Conservation (phyloP, 92 coral and sea anemone species). For the Ricordea florida region DNA sequence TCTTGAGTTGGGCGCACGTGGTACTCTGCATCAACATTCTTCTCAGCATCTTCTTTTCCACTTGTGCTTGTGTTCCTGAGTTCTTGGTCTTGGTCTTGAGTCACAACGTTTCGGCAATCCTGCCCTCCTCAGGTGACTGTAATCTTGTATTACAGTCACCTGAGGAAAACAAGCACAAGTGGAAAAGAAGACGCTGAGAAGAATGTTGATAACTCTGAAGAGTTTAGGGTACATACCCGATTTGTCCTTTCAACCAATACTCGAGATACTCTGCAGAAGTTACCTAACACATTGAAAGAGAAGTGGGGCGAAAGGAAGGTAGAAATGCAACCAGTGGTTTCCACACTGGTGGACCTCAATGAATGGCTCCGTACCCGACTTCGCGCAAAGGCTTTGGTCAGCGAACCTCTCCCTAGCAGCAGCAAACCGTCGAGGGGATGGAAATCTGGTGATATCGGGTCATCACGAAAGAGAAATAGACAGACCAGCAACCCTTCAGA, state of each 20-base stretch:
- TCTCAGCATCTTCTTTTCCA: too few relatives aligned
- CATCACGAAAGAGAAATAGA: not conserved
- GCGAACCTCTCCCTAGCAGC: not conserved
- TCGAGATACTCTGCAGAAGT: constrained; percentile 38
- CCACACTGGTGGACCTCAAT: constrained; percentile 39
- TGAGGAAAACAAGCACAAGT: too few relatives aligned
- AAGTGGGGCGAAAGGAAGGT: constrained; percentile 59
- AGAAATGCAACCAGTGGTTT: constrained; percentile 5
- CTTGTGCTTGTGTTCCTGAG: too few relatives aligned
- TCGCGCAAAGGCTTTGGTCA: constrained; percentile 13
- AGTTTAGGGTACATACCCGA: constrained; percentile 31
- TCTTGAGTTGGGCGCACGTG: too few relatives aligned
- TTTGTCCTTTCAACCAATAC: constrained; percentile 43
- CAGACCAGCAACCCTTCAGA: not conserved
- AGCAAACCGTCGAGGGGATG: not conserved
- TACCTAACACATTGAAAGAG: constrained; percentile 27
- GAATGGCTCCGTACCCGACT: constrained; percentile 52
- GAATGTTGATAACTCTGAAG: constrained; percentile 25
- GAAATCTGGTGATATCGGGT: not conserved
- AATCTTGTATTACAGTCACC: too few relatives aligned
- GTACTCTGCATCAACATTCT: too few relatives aligned
- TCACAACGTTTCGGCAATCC: too few relatives aligned
- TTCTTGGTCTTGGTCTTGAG: too few relatives aligned
- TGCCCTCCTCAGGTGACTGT: too few relatives aligned
- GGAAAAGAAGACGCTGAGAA: too few relatives aligned